Evolutionary conservation across 2,113 vertebrate genomes (phyloP).

Genomic region (Microcebus tavaratra): DNA sequence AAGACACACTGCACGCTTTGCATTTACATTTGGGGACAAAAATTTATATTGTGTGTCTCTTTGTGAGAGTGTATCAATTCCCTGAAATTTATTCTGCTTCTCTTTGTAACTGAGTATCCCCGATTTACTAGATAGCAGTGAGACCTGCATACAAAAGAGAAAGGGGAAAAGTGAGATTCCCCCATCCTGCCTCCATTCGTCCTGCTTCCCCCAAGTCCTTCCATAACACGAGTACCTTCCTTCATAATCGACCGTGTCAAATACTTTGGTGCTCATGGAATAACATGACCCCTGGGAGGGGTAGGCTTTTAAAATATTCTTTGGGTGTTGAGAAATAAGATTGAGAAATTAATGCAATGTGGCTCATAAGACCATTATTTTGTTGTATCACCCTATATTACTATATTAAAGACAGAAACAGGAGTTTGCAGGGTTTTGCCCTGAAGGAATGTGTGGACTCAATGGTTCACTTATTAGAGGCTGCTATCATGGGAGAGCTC

Average conservation of each 20-base stretch:
- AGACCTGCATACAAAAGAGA: background rate
- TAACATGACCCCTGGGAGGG: background rate
- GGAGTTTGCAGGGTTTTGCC: too few relatives aligned
- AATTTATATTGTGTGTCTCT: background rate
- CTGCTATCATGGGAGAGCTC: too few relatives aligned
- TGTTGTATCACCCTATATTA: too few relatives aligned
- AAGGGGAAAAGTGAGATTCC: background rate
- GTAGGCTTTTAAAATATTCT: background rate
- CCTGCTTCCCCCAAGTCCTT: background rate
- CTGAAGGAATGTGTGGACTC: too few relatives aligned
- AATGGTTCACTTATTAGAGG: too few relatives aligned
- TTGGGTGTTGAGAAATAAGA: too few relatives aligned
- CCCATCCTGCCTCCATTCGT: background rate
- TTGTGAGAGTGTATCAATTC: background rate
- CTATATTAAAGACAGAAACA: too few relatives aligned
- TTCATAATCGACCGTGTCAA: background rate
- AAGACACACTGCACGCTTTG: background rate
- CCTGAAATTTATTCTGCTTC: constrained; percentile 34
- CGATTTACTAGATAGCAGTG: background rate
- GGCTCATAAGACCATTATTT: too few relatives aligned
- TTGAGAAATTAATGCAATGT: too few relatives aligned
- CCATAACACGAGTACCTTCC: background rate
- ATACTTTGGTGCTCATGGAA: background rate
- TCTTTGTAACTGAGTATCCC: background rate
- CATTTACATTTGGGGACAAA: background rate